Percentiles rank a stretch among this genome's conserved stretches.
phyloP scores from a whole-genome alignment of 2,797 vertebrate species.

The Pelodytes ibericus region DNA sequence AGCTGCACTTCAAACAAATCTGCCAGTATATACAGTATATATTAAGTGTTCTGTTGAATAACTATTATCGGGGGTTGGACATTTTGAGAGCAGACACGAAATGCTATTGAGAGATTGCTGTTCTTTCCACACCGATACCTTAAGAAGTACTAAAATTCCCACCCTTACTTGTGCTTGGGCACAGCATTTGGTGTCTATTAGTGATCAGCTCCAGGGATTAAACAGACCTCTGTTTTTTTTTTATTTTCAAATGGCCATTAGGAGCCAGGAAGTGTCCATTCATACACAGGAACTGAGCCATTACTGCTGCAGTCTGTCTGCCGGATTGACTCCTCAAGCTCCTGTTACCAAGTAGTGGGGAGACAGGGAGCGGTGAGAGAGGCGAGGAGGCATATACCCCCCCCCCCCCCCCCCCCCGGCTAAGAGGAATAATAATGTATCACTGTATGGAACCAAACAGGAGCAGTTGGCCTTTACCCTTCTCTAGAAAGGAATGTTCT shows the following conservation, averaged over 20 bases:
- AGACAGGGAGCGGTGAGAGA: constrained; percentile 8
- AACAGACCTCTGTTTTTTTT: constrained; percentile 41
- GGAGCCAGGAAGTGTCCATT: constrained; percentile 51
- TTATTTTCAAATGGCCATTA: constrained; percentile 46
- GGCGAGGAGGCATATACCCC: constrained; percentile 29
- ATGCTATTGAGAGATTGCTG: too few species aligned
- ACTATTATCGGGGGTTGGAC: too few species aligned
- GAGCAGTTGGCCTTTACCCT: neutral
- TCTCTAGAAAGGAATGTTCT: neutral
- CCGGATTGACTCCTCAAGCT: constrained; percentile 41
- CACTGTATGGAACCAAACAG: constrained; percentile 11
- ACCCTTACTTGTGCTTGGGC: constrained; percentile 30
- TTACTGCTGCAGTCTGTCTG: constrained; percentile 45
- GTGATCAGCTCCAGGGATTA: constrained; percentile 33
- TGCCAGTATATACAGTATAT: too few species aligned
- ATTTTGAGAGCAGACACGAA: too few species aligned
- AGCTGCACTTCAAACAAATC: too few species aligned
- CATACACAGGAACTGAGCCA: constrained; percentile 50
- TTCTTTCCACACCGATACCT: constrained; percentile 9
- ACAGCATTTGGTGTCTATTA: constrained; percentile 53
- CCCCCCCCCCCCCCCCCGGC: too few species aligned
- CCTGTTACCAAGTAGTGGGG: constrained; percentile 46
- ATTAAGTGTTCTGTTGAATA: too few species aligned
- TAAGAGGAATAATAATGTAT: constrained; percentile 37
- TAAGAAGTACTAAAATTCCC: constrained; percentile 15